These are phyloP conservation scores for Leptinotarsa haldemani DNA, from an alignment of 2,888 invertebrate species.

Conservation along the genomic window DNA sequence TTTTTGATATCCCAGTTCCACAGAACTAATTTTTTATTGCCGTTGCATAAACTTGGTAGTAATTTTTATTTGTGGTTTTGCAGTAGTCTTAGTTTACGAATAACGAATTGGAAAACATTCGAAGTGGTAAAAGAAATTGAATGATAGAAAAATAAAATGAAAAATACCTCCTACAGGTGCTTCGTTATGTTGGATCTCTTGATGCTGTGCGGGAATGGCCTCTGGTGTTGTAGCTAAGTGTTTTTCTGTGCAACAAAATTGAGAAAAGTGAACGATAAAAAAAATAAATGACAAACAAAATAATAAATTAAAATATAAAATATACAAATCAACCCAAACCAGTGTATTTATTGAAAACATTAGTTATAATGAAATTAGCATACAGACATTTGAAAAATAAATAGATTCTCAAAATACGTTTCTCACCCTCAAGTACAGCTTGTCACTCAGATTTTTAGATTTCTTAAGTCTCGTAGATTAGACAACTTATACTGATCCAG, in stretches of 20 bases:
- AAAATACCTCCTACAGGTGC: conserved; percentile 55
- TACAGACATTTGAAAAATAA: background rate
- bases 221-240: conserved; percentile 49
- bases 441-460: too few species aligned
- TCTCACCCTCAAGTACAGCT: background rate
- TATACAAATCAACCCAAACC: conserved; percentile 9
- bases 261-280: conserved; percentile 31
- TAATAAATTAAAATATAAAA: conserved; percentile 18
- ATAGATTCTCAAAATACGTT: background rate
- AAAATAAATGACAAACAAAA: conserved; percentile 26
- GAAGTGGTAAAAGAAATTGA: conserved; percentile 1
- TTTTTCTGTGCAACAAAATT: conserved; percentile 52
- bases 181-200: conserved; percentile 50
- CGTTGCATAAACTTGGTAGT: too few species aligned
- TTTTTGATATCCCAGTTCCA: too few species aligned
- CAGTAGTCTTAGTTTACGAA: too few species aligned
- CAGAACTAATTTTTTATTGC: too few species aligned
- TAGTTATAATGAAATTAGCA: background rate
- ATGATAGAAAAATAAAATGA: conserved; percentile 37
- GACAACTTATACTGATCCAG: too few species aligned
- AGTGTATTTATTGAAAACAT: background rate
- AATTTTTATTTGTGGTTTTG: too few species aligned
- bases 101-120: background rate
- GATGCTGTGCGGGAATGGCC: conserved; percentile 49
- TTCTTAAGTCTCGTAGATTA: too few species aligned